Percentiles rank a stretch among this genome's conserved stretches.
Conservation (phyloP, 2,888 invertebrate genomes). For the Cyclophora punctaria region DNA sequence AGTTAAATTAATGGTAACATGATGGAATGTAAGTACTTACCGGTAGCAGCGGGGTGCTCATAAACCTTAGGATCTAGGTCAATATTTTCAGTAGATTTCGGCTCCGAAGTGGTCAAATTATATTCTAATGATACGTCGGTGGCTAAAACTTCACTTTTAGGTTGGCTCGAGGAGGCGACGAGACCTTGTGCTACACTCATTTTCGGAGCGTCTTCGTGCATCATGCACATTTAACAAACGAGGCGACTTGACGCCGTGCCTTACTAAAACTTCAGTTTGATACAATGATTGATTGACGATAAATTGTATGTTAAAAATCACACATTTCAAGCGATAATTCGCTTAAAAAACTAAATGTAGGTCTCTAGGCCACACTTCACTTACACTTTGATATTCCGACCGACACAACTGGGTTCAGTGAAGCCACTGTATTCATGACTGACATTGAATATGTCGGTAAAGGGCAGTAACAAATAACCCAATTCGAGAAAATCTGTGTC, state of each 20-base stretch:
- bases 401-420: conserved; percentile 83
- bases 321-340: conserved; percentile 45
- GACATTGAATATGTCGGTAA: conserved; percentile 75
- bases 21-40: conserved; percentile 54
- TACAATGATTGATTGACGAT: conserved; percentile 60
- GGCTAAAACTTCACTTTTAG: conserved; percentile 54
- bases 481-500: conserved; percentile 60
- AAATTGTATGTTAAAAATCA: conserved; percentile 77
- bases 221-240: conserved; percentile 66
- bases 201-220: conserved; percentile 82
- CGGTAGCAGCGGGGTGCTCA: conserved; percentile 73
- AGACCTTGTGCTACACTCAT: conserved; percentile 80
- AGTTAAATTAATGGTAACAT: background rate
- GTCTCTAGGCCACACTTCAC: conserved; percentile 93
- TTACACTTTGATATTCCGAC: conserved; percentile 86
- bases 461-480: conserved; percentile 70
- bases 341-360: conserved; percentile 80
- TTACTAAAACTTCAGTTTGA: conserved; percentile 41
- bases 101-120: conserved; percentile 58
- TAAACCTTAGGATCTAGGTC: conserved; percentile 78
- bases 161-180: conserved; percentile 77
- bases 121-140: conserved; percentile 63
- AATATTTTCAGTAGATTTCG: conserved; percentile 66
- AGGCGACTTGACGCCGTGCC: conserved; percentile 48
- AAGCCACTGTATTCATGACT: conserved; percentile 79